phyloP scores from a whole-genome alignment of 2,797 vertebrate species.

The Parambassis ranga region DNA sequence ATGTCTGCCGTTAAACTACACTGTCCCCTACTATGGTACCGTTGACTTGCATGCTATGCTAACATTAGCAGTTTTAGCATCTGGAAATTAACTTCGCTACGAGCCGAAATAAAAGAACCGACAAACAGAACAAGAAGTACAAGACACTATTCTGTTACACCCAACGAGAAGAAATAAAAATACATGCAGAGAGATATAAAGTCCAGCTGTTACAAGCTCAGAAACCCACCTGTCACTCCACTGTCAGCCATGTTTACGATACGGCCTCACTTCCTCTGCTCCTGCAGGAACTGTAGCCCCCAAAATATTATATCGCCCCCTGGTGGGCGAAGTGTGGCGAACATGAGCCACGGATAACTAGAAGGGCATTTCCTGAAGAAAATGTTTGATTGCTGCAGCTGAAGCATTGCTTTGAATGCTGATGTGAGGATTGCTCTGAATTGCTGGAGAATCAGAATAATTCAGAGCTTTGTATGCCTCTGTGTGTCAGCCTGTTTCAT shows the following conservation, averaged over 20 bases:
- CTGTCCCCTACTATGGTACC: neutral
- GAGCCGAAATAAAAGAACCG: neutral
- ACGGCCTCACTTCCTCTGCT: constrained; percentile 41
- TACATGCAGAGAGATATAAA: neutral
- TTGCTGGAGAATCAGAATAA: too few relatives aligned
- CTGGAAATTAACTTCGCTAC: neutral
- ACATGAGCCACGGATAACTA: too few relatives aligned
- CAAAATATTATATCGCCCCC: constrained; percentile 18
- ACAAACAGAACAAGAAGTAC: too few relatives aligned
- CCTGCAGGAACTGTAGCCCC: neutral
- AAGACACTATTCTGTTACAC: fast-evolving
- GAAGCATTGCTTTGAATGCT: too few relatives aligned
- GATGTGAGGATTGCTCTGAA: too few relatives aligned
- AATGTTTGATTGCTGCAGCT: too few relatives aligned
- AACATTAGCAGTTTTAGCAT: constrained; percentile 56
- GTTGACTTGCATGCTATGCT: constrained; percentile 34
- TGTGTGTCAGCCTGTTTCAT: too few relatives aligned
- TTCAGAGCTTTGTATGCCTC: too few relatives aligned
- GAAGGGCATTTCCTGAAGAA: too few relatives aligned
- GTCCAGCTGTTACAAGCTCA: constrained; percentile 44
- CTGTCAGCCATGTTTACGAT: constrained; percentile 82
- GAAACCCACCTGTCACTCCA: constrained; percentile 64
- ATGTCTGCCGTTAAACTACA: neutral
- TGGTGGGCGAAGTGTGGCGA: constrained; percentile 16
- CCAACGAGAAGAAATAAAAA: neutral